Evolutionary conservation across 2,113 vertebrate species (phyloP).

Genomic region (Empidonax traillii): DNA sequence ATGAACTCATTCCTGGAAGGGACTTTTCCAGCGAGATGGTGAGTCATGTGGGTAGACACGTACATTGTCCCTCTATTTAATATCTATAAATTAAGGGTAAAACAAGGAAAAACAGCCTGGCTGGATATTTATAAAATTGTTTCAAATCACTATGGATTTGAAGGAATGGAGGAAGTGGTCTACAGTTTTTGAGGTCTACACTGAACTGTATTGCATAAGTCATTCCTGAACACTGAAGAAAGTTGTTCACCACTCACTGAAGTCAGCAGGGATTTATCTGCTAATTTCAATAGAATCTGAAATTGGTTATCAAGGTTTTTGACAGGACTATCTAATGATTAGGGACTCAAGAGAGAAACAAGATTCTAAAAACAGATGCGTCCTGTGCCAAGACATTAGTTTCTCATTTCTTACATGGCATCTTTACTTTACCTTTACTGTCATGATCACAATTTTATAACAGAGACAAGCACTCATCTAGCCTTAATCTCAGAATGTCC

Average conservation of each 20-base stretch:
- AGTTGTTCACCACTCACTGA: not conserved
- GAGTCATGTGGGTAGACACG: accelerated
- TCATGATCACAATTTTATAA: not conserved
- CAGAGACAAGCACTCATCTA: not conserved
- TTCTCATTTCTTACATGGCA: not conserved
- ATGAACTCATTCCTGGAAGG: not conserved
- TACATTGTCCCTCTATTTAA: not conserved
- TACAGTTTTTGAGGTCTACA: not conserved
- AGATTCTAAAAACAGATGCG: not conserved
- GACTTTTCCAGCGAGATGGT: not conserved
- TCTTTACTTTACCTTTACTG: not conserved
- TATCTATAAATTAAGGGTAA: not conserved
- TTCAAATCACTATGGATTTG: not conserved
- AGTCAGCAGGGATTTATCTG: not conserved
- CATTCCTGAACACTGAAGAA: not conserved
- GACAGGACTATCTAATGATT: not conserved
- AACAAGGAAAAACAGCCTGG: not conserved
- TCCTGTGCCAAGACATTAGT: not conserved
- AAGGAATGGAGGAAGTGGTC: not conserved
- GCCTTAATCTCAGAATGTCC: not conserved
- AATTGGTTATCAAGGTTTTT: not conserved
- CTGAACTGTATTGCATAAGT: not conserved
- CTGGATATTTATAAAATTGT: not conserved
- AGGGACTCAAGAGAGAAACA: not conserved
- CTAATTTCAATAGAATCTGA: not conserved